These are phyloP conservation scores for Hydropsyche betteni DNA, from an alignment of 2,888 invertebrate species.

Conservation along the genomic window DNA sequence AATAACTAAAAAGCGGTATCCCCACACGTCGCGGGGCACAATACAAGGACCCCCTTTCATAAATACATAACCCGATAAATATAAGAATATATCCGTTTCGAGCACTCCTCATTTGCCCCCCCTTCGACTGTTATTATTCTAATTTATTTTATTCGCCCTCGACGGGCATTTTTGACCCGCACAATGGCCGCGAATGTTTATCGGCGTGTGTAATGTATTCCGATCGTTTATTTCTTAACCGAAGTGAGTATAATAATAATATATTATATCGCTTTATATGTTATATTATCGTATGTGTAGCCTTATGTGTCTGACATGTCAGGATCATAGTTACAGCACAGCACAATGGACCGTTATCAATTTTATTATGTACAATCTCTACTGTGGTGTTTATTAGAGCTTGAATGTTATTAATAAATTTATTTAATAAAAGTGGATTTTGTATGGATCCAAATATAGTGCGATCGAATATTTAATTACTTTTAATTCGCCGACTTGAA, in stretches of 20 bases:
- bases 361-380: conserved; percentile 15
- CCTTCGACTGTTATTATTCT: conserved; percentile 31
- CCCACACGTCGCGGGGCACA: not conserved
- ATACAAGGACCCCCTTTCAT: not conserved
- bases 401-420: too few relatives aligned
- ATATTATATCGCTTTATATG: too few relatives aligned
- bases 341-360: conserved; percentile 14
- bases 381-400: too few relatives aligned
- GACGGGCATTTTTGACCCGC: not conserved
- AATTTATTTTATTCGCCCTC: conserved; percentile 40
- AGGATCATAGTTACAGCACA: not conserved
- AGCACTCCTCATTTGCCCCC: not conserved
- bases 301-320: not conserved
- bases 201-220: conserved; percentile 15
- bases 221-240: conserved; percentile 7
- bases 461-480: not conserved
- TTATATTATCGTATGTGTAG: too few relatives aligned
- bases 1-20: not conserved
- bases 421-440: too few relatives aligned
- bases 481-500: not conserved
- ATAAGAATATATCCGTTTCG: not conserved
- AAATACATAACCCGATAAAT: too few relatives aligned
- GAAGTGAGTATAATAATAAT: not conserved
- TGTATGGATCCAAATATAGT: not conserved
- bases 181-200: conserved; percentile 18